Percentiles rank a stretch among this genome's conserved stretches.
phyloP scores from a whole-genome alignment of 2,888 invertebrate genomes.

The Nemotelus pantherinus region DNA sequence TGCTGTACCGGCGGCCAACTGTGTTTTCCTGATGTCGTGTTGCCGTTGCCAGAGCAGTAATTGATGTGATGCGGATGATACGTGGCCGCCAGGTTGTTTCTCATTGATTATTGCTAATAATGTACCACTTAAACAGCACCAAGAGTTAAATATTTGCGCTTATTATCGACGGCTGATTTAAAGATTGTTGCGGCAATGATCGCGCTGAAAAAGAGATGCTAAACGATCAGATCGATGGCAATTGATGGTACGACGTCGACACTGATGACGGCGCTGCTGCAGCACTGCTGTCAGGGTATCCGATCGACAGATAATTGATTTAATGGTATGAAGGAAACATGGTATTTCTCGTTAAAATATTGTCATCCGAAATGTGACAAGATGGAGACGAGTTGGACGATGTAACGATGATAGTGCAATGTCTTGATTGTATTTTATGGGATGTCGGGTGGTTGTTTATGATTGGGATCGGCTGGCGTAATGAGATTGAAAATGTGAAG shows the following conservation, averaged over 20 bases:
- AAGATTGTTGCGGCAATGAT: neutral
- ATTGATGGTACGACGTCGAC: slow-evolving; percentile 33
- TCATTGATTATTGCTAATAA: slow-evolving; percentile 38
- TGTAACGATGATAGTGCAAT: slow-evolving; percentile 18
- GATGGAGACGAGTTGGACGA: neutral
- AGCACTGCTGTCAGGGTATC: neutral
- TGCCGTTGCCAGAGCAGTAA: neutral
- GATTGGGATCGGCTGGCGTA: neutral
- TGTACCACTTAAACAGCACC: slow-evolving; percentile 35
- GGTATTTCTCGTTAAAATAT: slow-evolving; percentile 33
- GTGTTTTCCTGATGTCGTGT: neutral
- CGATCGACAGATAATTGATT: slow-evolving; percentile 39
- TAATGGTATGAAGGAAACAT: slow-evolving; percentile 35
- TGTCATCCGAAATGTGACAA: slow-evolving; percentile 33
- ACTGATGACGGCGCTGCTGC: too few species aligned
- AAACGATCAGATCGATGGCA: neutral
- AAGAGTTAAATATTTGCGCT: slow-evolving; percentile 37
- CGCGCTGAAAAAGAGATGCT: neutral
- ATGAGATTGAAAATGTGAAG: too few species aligned
- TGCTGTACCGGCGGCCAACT: neutral
- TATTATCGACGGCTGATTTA: slow-evolving; percentile 26
- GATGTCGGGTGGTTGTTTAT: slow-evolving; percentile 38
- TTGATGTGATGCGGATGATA: neutral
- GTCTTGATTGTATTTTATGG: slow-evolving; percentile 45
- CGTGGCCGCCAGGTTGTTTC: neutral